Evolutionary conservation across 92 coral and sea anemone species (phyloP), one percentile per base, ranked within the genome.

Genomic region (Umimayanthus chanpuru): DNA sequence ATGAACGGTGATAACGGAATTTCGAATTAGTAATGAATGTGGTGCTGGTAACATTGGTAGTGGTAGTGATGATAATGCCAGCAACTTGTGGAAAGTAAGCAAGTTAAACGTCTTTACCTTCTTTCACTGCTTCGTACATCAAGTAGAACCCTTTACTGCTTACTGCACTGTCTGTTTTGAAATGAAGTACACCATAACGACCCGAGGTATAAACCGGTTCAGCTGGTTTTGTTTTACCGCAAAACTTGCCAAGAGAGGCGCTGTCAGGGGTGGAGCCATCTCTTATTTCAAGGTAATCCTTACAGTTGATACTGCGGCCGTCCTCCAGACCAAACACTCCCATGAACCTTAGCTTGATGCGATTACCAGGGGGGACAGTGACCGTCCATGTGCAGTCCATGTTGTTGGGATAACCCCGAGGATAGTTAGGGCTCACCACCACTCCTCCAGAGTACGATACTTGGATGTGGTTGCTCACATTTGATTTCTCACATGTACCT

Each of bases 111-210:
- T 2, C 8, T 49, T 68, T 68, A 68, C 74, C 74, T 68, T 68
- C 74, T n/a, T 68, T 28, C 74, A 29, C 30, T 68, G 74, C 30
- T n/a, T 68, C 36, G 30, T 68, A 68, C 74, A 68, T 68, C 74
- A 68, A 68, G 30, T 68, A 68, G 74, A 68, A 68, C 30, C 74
- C 74, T n/a, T 15, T 68, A 36, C n/a, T 7, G 30, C 30, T 25
- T 9, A n/a, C 9, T 25, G 25, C 5, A 21, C 12, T 68, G 74
- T 68, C 74, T 68, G 74, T 29, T 28, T 68, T 68, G 74, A 68
- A 68, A 6, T 68, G 74, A 25, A 68, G 30, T 6, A 18, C 4
- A n/a, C 12, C 74, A 68, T 68, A 68, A n/a, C 74, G 74, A 29
- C 74, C 74, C 1, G 74, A 68, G 10, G 74, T 68, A n/a, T n/a